These are phyloP conservation scores for Drosophila littoralis DNA, from an alignment of 1,140 invertebrate species.

Conservation along the genomic window DNA sequence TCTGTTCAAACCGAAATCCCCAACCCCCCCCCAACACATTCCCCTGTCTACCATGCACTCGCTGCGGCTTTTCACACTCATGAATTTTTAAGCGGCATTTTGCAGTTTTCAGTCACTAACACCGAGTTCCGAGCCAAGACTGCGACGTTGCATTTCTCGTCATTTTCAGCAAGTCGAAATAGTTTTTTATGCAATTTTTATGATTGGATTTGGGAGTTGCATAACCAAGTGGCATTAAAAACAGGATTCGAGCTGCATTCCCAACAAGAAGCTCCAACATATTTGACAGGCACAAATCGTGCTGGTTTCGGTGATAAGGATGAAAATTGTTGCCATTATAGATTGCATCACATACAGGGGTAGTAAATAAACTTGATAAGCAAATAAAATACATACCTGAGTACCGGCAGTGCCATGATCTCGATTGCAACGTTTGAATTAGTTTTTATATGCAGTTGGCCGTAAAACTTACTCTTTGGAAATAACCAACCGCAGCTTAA, in stretches of 20 bases:
- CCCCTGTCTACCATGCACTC: constrained; percentile 21
- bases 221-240: constrained; percentile 26
- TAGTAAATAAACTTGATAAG: neutral
- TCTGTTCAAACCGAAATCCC: neutral
- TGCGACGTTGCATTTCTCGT: constrained; percentile 21
- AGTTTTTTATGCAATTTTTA: constrained; percentile 57
- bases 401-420: neutral
- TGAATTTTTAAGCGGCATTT: constrained; percentile 57
- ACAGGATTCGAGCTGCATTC: constrained; percentile 33
- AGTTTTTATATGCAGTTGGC: neutral
- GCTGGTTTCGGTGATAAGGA: neutral
- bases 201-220: constrained; percentile 57
- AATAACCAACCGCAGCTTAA: constrained; percentile 9
- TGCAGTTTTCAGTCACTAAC: constrained; percentile 51
- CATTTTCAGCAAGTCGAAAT: constrained; percentile 50
- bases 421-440: neutral
- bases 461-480: neutral
- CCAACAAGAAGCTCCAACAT: constrained; percentile 27
- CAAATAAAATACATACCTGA: neutral
- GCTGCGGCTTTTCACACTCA: constrained; percentile 55
- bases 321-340: neutral
- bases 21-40: neutral
- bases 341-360: no score
- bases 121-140: constrained; percentile 31
- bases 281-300: constrained; percentile 11